These are phyloP conservation scores for Cyrtonyx montezumae DNA, from an alignment of 2,113 vertebrate genomes.

Conservation along the genomic window DNA sequence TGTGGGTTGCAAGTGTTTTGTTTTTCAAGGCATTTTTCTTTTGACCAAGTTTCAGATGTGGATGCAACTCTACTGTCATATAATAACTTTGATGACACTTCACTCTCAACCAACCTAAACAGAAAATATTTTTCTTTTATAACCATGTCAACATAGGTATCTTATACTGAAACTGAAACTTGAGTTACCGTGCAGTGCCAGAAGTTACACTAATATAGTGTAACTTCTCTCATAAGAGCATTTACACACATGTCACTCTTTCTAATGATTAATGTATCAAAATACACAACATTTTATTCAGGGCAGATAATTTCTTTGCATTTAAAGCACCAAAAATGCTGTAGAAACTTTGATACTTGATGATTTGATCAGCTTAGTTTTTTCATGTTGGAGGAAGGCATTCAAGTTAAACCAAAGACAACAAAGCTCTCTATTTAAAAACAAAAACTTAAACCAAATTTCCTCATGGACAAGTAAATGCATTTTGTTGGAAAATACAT, in stretches of 20 bases:
- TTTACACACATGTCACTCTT: not conserved
- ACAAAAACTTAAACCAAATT: not conserved
- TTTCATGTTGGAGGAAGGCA: not conserved
- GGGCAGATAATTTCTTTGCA: not conserved
- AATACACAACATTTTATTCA: not conserved
- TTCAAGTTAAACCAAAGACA: not conserved
- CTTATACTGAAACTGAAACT: not conserved
- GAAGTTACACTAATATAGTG: not conserved
- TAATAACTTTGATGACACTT: not conserved
- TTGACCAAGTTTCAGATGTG: not conserved
- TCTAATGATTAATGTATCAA: not conserved
- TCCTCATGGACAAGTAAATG: not conserved
- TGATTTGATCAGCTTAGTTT: not conserved
- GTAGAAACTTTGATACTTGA: not conserved
- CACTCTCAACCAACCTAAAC: not conserved
- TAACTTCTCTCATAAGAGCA: not conserved
- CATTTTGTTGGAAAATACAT: not conserved
- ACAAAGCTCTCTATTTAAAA: not conserved
- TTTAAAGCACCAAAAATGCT: not conserved
- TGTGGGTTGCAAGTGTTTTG: not conserved
- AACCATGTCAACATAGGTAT: not conserved
- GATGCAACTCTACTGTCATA: not conserved
- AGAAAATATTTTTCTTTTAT: not conserved
- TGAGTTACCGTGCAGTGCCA: not conserved
- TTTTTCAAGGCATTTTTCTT: constrained; percentile 20